These are phyloP conservation scores for Cyclophora punctaria DNA, from an alignment of 2,888 invertebrate genomes.

Conservation along the genomic window DNA sequence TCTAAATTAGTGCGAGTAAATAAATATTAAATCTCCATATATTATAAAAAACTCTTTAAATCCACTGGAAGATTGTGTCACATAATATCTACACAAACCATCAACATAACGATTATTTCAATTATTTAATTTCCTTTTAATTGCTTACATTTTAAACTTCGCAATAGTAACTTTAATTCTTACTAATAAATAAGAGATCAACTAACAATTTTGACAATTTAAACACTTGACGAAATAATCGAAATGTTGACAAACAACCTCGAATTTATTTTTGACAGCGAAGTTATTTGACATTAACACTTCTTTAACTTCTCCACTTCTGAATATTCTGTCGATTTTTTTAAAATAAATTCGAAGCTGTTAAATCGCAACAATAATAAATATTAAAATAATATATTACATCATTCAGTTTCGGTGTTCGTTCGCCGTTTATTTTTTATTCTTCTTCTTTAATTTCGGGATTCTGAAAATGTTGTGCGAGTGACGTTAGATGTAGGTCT, in stretches of 20 bases:
- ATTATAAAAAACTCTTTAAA: conserved; percentile 7
- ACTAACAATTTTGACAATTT: conserved; percentile 5
- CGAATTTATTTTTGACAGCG: background rate
- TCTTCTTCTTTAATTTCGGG: conserved; percentile 70
- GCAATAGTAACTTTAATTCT: conserved; percentile 7
- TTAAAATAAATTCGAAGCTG: conserved; percentile 17
- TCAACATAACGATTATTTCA: conserved; percentile 23
- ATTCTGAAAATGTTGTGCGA: conserved; percentile 65
- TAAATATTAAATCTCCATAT: background rate
- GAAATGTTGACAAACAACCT: conserved; percentile 5
- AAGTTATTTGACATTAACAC: background rate
- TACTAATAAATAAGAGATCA: conserved; percentile 35
- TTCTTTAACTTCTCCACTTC: background rate
- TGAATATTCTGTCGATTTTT: conserved; percentile 1
- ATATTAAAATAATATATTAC: conserved; percentile 63
- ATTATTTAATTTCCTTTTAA: conserved; percentile 2
- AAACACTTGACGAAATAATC: conserved; percentile 18
- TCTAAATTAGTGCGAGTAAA: background rate
- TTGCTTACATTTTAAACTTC: conserved; percentile 1
- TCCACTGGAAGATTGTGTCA: conserved; percentile 38
- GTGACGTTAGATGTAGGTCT: conserved; percentile 51
- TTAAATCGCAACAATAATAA: conserved; percentile 40
- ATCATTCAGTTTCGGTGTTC: conserved; percentile 45
- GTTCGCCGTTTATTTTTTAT: conserved; percentile 59
- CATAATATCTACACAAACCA: conserved; percentile 21